Conservation (phyloP, 2,797 vertebrate genomes). For the Cygnus olor region DNA sequence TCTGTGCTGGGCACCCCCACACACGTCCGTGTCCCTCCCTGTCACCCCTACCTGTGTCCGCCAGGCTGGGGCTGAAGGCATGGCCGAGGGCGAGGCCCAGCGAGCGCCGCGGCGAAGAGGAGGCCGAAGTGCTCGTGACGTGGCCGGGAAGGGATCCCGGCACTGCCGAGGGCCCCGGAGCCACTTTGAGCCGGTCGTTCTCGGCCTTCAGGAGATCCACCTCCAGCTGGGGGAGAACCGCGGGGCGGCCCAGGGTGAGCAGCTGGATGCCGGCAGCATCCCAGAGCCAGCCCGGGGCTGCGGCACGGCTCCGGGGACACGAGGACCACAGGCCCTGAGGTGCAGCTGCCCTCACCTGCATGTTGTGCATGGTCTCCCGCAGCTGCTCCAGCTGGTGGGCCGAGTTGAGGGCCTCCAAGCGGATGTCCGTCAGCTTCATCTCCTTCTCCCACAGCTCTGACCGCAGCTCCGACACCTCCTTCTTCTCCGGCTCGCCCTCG, state of each 20-base stretch:
- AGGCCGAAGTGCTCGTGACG: slow-evolving; percentile 81
- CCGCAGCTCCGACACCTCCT: slow-evolving; percentile 90
- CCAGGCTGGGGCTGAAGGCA: slow-evolving; percentile 87
- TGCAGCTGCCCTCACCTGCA: slow-evolving; percentile 84
- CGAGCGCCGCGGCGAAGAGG: slow-evolving; percentile 86
- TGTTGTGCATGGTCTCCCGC: slow-evolving; percentile 94
- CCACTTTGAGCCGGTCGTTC: slow-evolving; percentile 93
- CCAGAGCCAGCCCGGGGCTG: not conserved
- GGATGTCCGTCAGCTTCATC: slow-evolving; percentile 95
- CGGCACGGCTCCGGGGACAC: accelerated
- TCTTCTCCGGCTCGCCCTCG: slow-evolving; percentile 86
- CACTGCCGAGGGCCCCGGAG: slow-evolving; percentile 77
- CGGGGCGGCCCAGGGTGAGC: not conserved
- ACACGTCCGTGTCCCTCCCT: not conserved
- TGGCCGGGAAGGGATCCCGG: slow-evolving; percentile 80
- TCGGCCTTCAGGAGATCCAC: slow-evolving; percentile 94
- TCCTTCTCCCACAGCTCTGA: slow-evolving; percentile 97
- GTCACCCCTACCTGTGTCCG: slow-evolving; percentile 82
- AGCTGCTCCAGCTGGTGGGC: slow-evolving; percentile 97
- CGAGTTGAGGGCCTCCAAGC: slow-evolving; percentile 93
- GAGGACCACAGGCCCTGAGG: not conserved
- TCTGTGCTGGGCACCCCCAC: too few species aligned
- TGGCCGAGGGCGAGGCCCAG: slow-evolving; percentile 89
- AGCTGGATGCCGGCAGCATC: accelerated
- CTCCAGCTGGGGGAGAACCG: slow-evolving; percentile 81